Percentiles rank a stretch among this genome's conserved stretches.
These are phyloP conservation scores for Lasiommata megera DNA, from an alignment of 2,888 invertebrate species.

Conservation along the genomic window DNA sequence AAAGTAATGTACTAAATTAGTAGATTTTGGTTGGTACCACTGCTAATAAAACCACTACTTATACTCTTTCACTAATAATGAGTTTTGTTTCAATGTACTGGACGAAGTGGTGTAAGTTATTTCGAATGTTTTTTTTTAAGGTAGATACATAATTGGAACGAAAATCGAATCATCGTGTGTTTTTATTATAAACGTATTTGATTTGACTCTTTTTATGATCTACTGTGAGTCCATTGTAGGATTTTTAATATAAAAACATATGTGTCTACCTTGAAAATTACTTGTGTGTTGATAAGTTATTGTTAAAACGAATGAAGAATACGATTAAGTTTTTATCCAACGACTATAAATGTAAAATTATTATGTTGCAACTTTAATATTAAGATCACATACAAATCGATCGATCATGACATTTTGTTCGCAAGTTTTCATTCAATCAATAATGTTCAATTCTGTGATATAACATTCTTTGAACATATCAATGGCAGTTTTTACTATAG, in stretches of 20 bases:
- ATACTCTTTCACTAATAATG: background rate
- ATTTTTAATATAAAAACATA: background rate
- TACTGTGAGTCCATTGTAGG: background rate
- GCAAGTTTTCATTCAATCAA: conserved; percentile 1
- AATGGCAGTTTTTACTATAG: conserved; percentile 16
- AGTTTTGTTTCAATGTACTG: background rate
- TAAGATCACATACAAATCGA: conserved; percentile 6
- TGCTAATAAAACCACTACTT: too few relatives aligned
- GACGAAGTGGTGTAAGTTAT: background rate
- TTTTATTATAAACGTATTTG: too few relatives aligned
- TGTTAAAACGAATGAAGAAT: conserved; percentile 3
- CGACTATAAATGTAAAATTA: conserved; percentile 2
- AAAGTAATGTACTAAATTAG: too few relatives aligned
- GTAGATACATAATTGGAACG: conserved; percentile 1
- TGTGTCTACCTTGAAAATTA: conserved; percentile 4
- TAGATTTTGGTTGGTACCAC: too few relatives aligned
- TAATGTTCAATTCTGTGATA: conserved; percentile 27
- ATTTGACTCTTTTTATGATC: too few relatives aligned
- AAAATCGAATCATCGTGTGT: too few relatives aligned
- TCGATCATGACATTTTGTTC: background rate
- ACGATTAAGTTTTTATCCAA: conserved; percentile 9
- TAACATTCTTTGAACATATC: conserved; percentile 21
- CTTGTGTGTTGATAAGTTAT: conserved; percentile 1
- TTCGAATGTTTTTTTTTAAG: conserved; percentile 9
- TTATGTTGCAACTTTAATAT: background rate